A percentile compares a stretch with the other conserved stretches of the same genome.
phyloP scores from a whole-genome alignment of 2,797 vertebrate species.

The Parauchenoglanis ngamensis region DNA sequence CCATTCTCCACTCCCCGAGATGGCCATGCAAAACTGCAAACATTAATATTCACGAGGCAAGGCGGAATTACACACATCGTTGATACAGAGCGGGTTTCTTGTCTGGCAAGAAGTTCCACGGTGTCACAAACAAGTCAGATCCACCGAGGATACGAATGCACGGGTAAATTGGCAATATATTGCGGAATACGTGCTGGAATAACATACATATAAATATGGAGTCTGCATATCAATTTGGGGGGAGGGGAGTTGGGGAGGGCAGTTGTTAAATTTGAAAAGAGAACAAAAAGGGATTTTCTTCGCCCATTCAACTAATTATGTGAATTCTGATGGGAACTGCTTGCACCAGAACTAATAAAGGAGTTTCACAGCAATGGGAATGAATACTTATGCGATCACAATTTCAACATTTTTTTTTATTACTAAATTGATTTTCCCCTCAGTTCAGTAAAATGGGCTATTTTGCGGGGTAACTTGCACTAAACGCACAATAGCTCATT shows the following conservation, averaged over 20 bases:
- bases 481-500: not conserved
- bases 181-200: slow-evolving; percentile 28
- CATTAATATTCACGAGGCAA: slow-evolving; percentile 57
- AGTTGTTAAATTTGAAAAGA: slow-evolving; percentile 11
- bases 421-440: not conserved
- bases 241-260: not conserved
- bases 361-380: not conserved
- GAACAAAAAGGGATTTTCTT: not conserved
- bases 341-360: slow-evolving; percentile 24
- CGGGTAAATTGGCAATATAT: slow-evolving; percentile 39
- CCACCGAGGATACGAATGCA: slow-evolving; percentile 42
- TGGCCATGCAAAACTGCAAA: slow-evolving; percentile 32
- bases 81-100: slow-evolving; percentile 26
- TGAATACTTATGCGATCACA: not conserved
- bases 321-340: slow-evolving; percentile 4
- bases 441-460: not conserved
- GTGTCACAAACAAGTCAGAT: slow-evolving; percentile 55
- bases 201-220: slow-evolving; percentile 6
- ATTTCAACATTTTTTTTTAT: not conserved
- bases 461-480: not conserved
- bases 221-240: not conserved
- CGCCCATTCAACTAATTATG: slow-evolving; percentile 5
- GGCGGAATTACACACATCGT: slow-evolving; percentile 46
- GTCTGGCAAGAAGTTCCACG: slow-evolving; percentile 42
- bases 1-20: slow-evolving; percentile 52